These are phyloP conservation scores for Halcyon smyrnensis DNA, from an alignment of 2,797 vertebrate genomes.

Conservation along the genomic window DNA sequence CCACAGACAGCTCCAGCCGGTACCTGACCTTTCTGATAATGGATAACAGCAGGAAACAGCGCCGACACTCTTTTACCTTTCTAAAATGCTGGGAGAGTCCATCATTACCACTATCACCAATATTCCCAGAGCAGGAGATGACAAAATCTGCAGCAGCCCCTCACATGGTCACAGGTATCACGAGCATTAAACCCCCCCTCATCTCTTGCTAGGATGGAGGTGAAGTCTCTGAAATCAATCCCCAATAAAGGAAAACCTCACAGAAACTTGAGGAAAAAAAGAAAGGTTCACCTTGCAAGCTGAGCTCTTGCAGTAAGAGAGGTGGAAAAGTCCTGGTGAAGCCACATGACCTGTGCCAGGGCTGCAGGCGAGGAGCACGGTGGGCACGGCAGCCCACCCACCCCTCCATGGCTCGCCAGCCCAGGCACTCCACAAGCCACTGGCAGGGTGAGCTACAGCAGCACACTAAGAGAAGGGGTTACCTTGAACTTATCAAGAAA, in stretches of 20 bases:
- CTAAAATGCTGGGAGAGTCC: neutral
- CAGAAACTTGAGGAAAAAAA: neutral
- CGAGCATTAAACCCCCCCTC: accelerated
- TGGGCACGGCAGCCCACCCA: neutral
- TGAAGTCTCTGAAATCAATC: neutral
- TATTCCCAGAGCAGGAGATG: neutral
- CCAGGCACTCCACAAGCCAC: accelerated
- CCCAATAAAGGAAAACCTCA: neutral
- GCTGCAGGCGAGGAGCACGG: neutral
- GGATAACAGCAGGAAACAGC: neutral
- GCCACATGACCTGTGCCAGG: neutral
- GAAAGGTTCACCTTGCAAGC: neutral
- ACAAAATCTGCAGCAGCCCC: neutral
- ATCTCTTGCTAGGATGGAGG: neutral
- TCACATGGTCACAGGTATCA: neutral
- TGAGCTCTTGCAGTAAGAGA: neutral
- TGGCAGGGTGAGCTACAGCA: neutral
- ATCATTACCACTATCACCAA: neutral
- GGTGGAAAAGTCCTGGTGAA: neutral
- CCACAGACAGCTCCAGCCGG: neutral
- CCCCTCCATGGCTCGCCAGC: too few species aligned
- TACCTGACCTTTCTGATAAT: neutral
- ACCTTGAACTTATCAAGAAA: neutral
- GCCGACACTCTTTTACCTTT: neutral
- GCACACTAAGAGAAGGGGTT: neutral